These are phyloP conservation scores for Atta texana DNA, from an alignment of 1,140 invertebrate genomes.

Conservation along the genomic window DNA sequence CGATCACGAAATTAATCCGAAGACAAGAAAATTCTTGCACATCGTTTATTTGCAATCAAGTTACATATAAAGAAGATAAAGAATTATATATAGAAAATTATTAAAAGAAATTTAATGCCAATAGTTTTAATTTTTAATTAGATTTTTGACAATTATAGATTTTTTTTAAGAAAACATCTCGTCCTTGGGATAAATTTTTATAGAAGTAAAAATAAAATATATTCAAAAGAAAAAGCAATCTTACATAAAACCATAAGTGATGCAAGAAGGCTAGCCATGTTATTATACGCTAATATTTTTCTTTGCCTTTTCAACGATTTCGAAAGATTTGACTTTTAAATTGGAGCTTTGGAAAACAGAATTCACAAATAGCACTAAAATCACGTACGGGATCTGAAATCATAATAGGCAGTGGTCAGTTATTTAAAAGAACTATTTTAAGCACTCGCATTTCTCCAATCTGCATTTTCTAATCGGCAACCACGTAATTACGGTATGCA, in stretches of 20 bases:
- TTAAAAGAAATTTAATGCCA: not conserved
- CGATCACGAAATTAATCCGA: constrained; percentile 28
- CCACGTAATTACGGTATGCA: constrained; percentile 55
- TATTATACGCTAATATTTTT: constrained; percentile 44
- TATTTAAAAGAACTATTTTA: constrained; percentile 55
- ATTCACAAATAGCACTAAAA: constrained; percentile 51
- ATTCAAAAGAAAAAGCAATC: not conserved
- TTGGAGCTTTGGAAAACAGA: constrained; percentile 49
- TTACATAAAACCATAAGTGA: constrained; percentile 5
- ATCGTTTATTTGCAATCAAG: too few relatives aligned
- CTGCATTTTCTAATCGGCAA: constrained; percentile 60
- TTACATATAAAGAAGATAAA: too few relatives aligned
- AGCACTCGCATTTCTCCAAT: constrained; percentile 54
- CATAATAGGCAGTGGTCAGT: constrained; percentile 21
- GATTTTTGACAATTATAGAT: not conserved
- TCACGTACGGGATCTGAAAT: constrained; percentile 41
- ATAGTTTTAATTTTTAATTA: not conserved
- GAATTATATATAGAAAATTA: not conserved
- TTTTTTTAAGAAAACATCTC: not conserved
- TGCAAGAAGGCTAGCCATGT: not conserved
- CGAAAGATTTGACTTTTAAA: constrained; percentile 59
- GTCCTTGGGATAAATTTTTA: not conserved
- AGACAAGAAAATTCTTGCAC: constrained; percentile 24
- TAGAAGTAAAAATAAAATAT: not conserved
- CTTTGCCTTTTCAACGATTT: not conserved